Conservation (phyloP, 2,888 invertebrate species). For the Pyrochroa serraticornis region DNA sequence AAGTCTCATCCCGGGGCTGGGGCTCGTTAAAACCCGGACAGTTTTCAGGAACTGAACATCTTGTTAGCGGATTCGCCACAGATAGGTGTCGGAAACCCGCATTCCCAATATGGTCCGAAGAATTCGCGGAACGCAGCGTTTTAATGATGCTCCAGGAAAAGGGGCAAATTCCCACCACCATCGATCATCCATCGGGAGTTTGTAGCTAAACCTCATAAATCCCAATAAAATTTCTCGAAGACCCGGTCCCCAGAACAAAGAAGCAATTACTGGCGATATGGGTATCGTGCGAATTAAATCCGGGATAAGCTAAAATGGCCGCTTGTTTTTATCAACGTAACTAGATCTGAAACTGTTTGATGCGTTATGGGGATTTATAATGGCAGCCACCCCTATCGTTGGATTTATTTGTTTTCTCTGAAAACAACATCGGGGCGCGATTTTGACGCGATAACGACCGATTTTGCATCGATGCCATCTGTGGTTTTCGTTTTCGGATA, state of each 20-base stretch:
- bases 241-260: slow-evolving; percentile 24
- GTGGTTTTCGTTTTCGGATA: too few species aligned
- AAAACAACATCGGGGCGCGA: too few species aligned
- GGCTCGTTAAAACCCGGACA: slow-evolving; percentile 23
- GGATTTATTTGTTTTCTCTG: slow-evolving; percentile 40
- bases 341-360: slow-evolving; percentile 33
- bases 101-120: slow-evolving; percentile 19
- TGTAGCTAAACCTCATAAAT: too few species aligned
- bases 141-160: slow-evolving; percentile 28
- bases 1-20: slow-evolving; percentile 22
- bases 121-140: slow-evolving; percentile 27
- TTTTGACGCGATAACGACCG: too few species aligned
- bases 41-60: slow-evolving; percentile 35
- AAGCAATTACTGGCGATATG: slow-evolving; percentile 33
- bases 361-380: slow-evolving; percentile 27
- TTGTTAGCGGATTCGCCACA: slow-evolving; percentile 39
- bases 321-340: slow-evolving; percentile 34
- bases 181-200: neutral
- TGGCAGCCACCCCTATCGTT: slow-evolving; percentile 43
- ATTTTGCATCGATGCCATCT: too few species aligned
- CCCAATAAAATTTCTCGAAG: too few species aligned
- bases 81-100: slow-evolving; percentile 32
- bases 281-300: slow-evolving; percentile 28
- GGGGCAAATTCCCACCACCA: neutral
- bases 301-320: slow-evolving; percentile 13